Conservation (phyloP, 2,888 invertebrate genomes). For the Trissolcus japonicus region DNA sequence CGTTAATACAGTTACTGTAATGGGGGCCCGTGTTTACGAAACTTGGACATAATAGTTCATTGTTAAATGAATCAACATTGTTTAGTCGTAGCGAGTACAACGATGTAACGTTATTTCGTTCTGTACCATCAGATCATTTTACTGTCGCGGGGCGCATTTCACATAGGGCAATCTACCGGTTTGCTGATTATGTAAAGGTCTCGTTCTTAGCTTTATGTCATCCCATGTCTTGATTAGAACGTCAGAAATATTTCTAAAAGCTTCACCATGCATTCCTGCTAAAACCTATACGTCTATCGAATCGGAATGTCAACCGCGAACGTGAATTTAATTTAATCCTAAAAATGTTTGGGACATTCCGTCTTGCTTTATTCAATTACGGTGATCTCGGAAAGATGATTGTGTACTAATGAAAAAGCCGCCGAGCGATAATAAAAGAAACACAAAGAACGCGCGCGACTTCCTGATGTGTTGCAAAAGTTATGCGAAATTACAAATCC, state of each 20-base stretch:
- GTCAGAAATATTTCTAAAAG: not conserved
- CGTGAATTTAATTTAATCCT: too few species aligned
- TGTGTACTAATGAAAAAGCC: too few species aligned
- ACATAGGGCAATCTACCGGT: constrained; percentile 20
- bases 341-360: too few species aligned
- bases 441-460: too few species aligned
- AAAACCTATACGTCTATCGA: too few species aligned
- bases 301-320: too few species aligned
- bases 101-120: constrained; percentile 24
- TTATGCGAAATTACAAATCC: too few species aligned
- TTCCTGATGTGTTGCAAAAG: too few species aligned
- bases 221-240: constrained; percentile 32
- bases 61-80: constrained; percentile 29
- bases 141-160: constrained; percentile 13
- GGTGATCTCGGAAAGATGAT: too few species aligned
- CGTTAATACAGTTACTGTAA: constrained; percentile 27
- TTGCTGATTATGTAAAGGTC: constrained; percentile 22
- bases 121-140: constrained; percentile 27
- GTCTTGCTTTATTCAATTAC: too few species aligned
- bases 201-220: not conserved
- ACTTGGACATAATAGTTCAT: constrained; percentile 31
- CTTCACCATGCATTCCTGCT: too few species aligned
- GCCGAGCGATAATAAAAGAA: too few species aligned
- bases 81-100: constrained; percentile 30
- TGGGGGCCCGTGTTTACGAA: constrained; percentile 30